phyloP scores from a whole-genome alignment of 2,888 invertebrate species.

The Deladenus siricidicola region DNA sequence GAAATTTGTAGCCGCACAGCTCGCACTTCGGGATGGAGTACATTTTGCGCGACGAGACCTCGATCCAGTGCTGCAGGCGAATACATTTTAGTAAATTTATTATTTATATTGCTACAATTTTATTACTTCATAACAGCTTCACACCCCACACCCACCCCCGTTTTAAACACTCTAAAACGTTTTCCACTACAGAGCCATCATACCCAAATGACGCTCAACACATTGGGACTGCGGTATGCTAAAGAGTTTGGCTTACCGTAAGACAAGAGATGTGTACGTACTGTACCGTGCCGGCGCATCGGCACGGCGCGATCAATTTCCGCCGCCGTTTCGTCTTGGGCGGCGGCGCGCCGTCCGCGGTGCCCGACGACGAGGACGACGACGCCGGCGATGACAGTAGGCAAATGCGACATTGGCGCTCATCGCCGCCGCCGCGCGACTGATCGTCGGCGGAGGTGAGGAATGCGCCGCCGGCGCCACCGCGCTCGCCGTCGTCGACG shows the following conservation, averaged over 20 bases:
- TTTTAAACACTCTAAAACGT: too few species aligned
- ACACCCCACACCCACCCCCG: too few species aligned
- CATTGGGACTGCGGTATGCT: neutral
- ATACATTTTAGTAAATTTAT: neutral
- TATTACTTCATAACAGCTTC: too few species aligned
- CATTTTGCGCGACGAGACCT: constrained; percentile 57
- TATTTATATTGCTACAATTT: neutral
- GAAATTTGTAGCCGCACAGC: constrained; percentile 59
- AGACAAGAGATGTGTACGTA: constrained; percentile 59
- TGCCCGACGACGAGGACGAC: neutral
- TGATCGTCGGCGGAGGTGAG: too few species aligned
- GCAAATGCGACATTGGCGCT: neutral
- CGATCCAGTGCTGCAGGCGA: constrained; percentile 55
- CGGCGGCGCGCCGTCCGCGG: neutral
- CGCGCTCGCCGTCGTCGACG: too few species aligned
- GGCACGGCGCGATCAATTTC: constrained; percentile 58
- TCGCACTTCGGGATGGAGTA: constrained; percentile 59
- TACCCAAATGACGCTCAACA: too few species aligned
- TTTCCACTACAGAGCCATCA: too few species aligned
- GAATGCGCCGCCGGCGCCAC: too few species aligned
- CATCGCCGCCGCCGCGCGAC: neutral
- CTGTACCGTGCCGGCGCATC: constrained; percentile 59
- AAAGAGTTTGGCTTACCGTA: constrained; percentile 52
- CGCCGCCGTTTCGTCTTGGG: neutral
- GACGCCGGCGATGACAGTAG: neutral